Evolutionary conservation across 2,797 vertebrate species (phyloP), one percentile per base, ranked within the genome.

Genomic region (Tapera naevia): DNA sequence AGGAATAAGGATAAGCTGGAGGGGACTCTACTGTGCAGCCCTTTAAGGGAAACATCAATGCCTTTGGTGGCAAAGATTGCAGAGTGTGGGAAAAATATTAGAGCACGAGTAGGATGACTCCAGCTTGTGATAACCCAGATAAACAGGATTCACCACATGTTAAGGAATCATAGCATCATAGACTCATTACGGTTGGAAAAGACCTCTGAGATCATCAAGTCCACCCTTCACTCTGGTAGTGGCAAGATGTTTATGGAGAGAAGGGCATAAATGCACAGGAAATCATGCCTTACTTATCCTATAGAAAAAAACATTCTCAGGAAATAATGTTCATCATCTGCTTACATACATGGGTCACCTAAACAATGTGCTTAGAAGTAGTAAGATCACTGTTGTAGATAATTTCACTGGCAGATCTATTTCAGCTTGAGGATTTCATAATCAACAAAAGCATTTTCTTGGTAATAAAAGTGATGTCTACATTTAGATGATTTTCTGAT

Each of bases 41-140:
- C n/a, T n/a, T n/a, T n/a, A n/a, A n/a, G 33, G 19, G 3, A 48
- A 65, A 21, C 28, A 4, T 8, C 23, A 1, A 0, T 2, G 1
- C 9, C 27, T 35, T 22, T 4, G 46, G 1, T 3, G 32, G 32
- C 8, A 45, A 15, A 37, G 10, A 6, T 11, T 16, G 14, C 24
- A 19, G 37, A 37, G 15, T 0, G 4, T 30, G 27, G 5, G 32
- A 5, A 22, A 37, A 35, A 10, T 43, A 9, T 51, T 24, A 1
- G 21, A n/a, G 27, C 13, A 4, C 0, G 8, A 46, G 25, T 1
- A 10, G 1, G 1, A 5, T 4, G 64, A 28, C 22, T 32, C 11
- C 48, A 11, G 41, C 8, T 7, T 11, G 8, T 0, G 4, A 35
- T 19, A 41, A 10, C 10, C 6, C 33, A 3, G 17, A 4, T 2